phyloP scores from a whole-genome alignment of 2,797 vertebrate genomes.

The Brotula barbata region DNA sequence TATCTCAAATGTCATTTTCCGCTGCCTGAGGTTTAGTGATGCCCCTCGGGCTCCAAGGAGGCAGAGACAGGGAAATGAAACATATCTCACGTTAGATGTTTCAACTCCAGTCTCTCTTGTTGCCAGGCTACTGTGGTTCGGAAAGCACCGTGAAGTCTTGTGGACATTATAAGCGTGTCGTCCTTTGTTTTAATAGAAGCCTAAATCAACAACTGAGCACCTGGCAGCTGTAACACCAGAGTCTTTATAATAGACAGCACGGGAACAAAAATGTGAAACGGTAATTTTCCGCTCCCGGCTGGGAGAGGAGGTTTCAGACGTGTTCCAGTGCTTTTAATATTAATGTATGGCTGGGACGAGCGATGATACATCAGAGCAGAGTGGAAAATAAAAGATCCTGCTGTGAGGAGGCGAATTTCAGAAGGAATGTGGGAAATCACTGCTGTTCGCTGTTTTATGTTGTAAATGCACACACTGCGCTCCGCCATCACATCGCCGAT shows the following conservation, averaged over 20 bases:
- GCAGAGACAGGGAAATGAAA: slow-evolving; percentile 29
- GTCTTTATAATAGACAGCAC: slow-evolving; percentile 22
- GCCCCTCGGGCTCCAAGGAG: slow-evolving; percentile 25
- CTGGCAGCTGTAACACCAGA: neutral
- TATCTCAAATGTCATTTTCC: slow-evolving; percentile 37
- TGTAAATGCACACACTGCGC: slow-evolving; percentile 25
- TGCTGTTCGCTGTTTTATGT: slow-evolving; percentile 35
- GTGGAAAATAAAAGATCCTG: slow-evolving; percentile 16
- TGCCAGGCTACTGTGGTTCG: neutral
- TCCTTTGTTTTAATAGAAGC: slow-evolving; percentile 12
- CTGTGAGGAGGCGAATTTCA: neutral
- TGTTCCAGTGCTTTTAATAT: slow-evolving; percentile 34
- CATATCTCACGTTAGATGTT: slow-evolving; percentile 12
- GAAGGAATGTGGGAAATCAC: slow-evolving; percentile 3
- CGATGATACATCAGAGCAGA: slow-evolving; percentile 21
- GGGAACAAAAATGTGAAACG: slow-evolving; percentile 21
- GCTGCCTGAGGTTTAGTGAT: slow-evolving; percentile 22
- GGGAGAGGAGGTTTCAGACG: slow-evolving; percentile 24
- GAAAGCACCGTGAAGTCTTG: slow-evolving; percentile 4
- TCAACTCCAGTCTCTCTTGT: no score
- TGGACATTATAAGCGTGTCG: slow-evolving; percentile 13
- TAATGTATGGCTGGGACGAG: slow-evolving; percentile 28
- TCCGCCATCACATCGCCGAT: slow-evolving; percentile 11
- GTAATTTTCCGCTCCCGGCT: slow-evolving; percentile 24
- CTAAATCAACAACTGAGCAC: slow-evolving; percentile 16